Base-by-base conservation (phyloP, 1,140 invertebrate species). In the Mesaphorura yosii region DNA sequence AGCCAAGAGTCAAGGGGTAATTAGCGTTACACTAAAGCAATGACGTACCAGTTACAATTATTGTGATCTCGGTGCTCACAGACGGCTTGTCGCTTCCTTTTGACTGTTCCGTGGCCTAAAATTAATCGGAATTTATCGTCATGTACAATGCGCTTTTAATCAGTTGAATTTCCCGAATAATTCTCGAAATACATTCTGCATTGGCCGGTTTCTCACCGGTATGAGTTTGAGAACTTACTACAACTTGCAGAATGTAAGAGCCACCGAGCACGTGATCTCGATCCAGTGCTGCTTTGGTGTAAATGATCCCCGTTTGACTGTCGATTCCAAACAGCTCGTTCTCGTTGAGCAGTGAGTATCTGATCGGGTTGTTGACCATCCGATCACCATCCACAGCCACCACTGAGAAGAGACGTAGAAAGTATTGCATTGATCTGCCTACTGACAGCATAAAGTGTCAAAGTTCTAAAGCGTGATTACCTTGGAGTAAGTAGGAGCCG, bases 1-100 rank as follows among this genome's bases (percentile, higher is more conserved):
- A n/a, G n/a, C n/a, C n/a, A n/a, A n/a, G n/a, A n/a, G n/a, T n/a
- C n/a, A n/a, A n/a, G n/a, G 39, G 22, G 48, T 12, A 49, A 42
- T 22, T 10, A 4, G 10, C 10, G 17, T 49, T 14, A 51, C 27
- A 51, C 47, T 28, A 95, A 89, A 72, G 96, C 92, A 68, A 96
- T 95, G 1, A 94, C 81, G 72, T 97, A n/a, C n/a, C 92, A n/a
- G 80, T 83, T 7, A 97, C 74, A 51, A 93, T 88, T 28, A 97
- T 79, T 1, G 89, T 94, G 0, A 94, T 83, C 71, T 94, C 86
- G 0, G 90, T 94, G 6, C 78, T 82, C 1, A 83, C 81, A 47
- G 77, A 82, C 1, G 86, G 86, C 20, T 78, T 66, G 53, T 71
- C 64, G 58, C 77, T 68, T 60, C 10, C n/a, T n/a, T n/a, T 26